Evolutionary conservation across 1,140 invertebrate species (phyloP).

Genomic region (Glomeris maerens): DNA sequence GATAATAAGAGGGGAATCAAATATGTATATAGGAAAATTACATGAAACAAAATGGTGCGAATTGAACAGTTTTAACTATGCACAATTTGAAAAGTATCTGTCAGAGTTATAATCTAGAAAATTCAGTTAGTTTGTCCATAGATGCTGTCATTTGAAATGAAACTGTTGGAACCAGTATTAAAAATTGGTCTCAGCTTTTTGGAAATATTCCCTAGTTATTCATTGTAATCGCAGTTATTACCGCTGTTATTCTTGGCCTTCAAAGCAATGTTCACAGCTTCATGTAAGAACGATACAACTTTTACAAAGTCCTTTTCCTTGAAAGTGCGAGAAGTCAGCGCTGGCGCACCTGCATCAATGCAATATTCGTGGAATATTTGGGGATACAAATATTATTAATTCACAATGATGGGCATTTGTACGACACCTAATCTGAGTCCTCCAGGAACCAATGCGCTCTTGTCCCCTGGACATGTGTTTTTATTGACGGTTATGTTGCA

Average conservation of each 20-base stretch:
- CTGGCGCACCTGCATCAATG: slow-evolving; percentile 37
- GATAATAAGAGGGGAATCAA: no score
- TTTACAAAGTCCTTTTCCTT: slow-evolving; percentile 43
- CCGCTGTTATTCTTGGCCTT: slow-evolving; percentile 30
- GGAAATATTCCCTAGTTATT: no score
- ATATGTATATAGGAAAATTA: no score
- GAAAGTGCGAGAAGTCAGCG: slow-evolving; percentile 45
- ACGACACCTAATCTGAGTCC: slow-evolving; percentile 38
- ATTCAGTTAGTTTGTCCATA: no score
- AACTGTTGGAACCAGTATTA: no score
- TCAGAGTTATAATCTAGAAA: no score
- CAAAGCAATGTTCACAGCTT: slow-evolving; percentile 34
- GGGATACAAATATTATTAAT: slow-evolving; percentile 10
- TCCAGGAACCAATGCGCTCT: slow-evolving; percentile 45
- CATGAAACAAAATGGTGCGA: no score
- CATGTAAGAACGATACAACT: slow-evolving; percentile 44
- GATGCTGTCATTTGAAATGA: no score
- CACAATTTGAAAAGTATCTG: no score
- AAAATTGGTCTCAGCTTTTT: no score
- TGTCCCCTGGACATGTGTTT: slow-evolving; percentile 51
- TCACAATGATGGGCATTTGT: not conserved
- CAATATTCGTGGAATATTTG: no score
- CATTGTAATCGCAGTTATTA: slow-evolving; percentile 10
- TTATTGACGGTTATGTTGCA: slow-evolving; percentile 51
- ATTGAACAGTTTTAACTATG: no score